phyloP scores from a whole-genome alignment of 2,113 vertebrate species.

The Pavo muticus region DNA sequence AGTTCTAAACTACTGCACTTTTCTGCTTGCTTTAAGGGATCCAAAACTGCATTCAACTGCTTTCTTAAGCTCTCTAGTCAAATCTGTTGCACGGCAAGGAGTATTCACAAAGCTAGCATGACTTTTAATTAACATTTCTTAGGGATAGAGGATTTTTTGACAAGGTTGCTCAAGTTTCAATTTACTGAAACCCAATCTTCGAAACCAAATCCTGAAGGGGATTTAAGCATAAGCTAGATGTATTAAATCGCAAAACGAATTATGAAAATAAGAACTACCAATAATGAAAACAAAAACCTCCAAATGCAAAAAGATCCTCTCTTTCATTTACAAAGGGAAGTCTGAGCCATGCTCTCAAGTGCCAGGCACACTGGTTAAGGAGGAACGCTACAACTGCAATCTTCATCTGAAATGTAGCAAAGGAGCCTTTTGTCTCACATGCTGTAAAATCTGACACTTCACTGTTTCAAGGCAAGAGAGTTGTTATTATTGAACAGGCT shows the following conservation, averaged over 20 bases:
- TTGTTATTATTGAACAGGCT: conserved; percentile 26
- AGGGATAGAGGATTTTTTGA: not conserved
- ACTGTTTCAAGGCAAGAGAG: conserved; percentile 59
- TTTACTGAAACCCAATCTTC: conserved; percentile 17
- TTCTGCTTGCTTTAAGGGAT: not conserved
- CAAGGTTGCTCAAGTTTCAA: conserved; percentile 18
- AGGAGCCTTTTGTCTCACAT: conserved; percentile 40
- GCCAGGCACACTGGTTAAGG: conserved; percentile 22
- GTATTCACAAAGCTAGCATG: not conserved
- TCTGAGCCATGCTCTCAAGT: conserved; percentile 38
- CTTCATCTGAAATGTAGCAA: conserved; percentile 35
- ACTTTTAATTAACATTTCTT: not conserved
- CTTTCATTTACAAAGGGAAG: conserved; percentile 49
- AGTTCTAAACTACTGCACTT: not conserved
- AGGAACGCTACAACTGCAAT: conserved; percentile 10
- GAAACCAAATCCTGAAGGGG: not conserved
- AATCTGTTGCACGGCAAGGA: not conserved
- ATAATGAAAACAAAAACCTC: not conserved
- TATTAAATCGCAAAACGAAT: conserved; percentile 19
- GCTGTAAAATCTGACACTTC: conserved; percentile 45
- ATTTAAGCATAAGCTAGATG: not conserved
- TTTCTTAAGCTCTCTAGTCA: not conserved
- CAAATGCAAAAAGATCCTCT: conserved; percentile 35
- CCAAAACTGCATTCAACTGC: not conserved
- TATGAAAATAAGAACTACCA: conserved; percentile 7